A percentile compares a stretch with the other conserved stretches of the same genome.
These are phyloP conservation scores for Eristalis intricaria DNA, from an alignment of 2,888 invertebrate species.

Conservation along the genomic window DNA sequence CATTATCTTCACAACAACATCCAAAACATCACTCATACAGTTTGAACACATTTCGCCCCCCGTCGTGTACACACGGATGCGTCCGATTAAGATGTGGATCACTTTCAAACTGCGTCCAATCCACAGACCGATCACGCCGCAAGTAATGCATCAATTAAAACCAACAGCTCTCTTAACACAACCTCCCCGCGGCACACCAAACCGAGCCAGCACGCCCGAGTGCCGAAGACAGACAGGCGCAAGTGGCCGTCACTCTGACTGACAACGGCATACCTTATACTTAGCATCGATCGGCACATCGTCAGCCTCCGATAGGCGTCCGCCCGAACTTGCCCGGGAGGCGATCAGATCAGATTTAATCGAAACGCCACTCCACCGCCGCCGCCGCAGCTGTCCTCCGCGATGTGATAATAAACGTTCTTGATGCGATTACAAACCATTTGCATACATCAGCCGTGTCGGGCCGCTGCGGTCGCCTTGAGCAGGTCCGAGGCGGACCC, in stretches of 20 bases:
- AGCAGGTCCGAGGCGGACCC: conserved; percentile 11
- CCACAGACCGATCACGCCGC: neutral
- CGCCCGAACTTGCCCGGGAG: neutral
- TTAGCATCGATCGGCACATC: neutral
- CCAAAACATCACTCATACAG: neutral
- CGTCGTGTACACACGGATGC: neutral
- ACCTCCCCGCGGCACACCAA: neutral
- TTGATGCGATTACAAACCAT: conserved; percentile 28
- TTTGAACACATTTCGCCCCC: neutral
- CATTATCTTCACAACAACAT: neutral
- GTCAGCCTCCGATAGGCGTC: neutral
- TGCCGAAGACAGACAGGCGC: neutral
- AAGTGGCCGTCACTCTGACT: neutral
- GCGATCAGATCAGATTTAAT: neutral
- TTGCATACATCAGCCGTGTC: conserved; percentile 34
- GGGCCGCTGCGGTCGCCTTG: conserved; percentile 18
- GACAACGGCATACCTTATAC: neutral
- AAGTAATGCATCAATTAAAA: neutral
- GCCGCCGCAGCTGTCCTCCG: conserved; percentile 1
- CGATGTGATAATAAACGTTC: conserved; percentile 19
- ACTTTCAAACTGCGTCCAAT: neutral
- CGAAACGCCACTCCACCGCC: neutral
- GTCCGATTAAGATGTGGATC: neutral
- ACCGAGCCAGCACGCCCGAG: neutral
- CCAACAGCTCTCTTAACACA: neutral